phyloP scores from a whole-genome alignment of 1,140 invertebrate species.

The Drosophila littoralis region DNA sequence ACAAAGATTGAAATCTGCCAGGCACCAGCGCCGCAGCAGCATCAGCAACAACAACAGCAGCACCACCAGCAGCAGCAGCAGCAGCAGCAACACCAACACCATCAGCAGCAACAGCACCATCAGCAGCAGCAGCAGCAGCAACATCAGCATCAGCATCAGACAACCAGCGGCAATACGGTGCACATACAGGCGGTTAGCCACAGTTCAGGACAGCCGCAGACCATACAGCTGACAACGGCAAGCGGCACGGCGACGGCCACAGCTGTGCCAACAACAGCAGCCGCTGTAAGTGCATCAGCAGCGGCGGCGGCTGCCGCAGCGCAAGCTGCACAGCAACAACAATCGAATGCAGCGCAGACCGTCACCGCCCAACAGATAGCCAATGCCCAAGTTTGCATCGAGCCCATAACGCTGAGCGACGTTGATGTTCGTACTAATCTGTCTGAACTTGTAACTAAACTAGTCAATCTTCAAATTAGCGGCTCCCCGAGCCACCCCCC shows the following conservation, averaged over 20 bases:
- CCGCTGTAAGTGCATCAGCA: conserved; percentile 79
- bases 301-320: conserved; percentile 45
- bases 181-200: conserved; percentile 67
- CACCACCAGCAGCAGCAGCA: conserved; percentile 79
- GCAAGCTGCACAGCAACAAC: conserved; percentile 75
- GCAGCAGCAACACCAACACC: conserved; percentile 67
- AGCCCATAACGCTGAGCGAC: conserved; percentile 88
- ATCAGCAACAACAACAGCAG: conserved; percentile 63
- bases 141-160: conserved; percentile 40
- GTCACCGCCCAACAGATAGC: conserved; percentile 85
- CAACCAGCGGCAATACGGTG: conserved; percentile 46
- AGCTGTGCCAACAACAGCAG: conserved; percentile 83
- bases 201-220: conserved; percentile 53
- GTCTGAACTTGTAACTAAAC: conserved; percentile 50
- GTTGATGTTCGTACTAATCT: conserved; percentile 87
- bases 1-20: conserved; percentile 83
- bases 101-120: conserved; percentile 59
- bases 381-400: conserved; percentile 90
- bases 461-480: neutral
- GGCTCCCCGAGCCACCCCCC: neutral
- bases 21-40: conserved; percentile 65
- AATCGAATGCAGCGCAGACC: conserved; percentile 57
- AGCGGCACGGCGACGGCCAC: conserved; percentile 75
- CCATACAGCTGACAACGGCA: conserved; percentile 67
- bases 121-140: conserved; percentile 58